A percentile compares a stretch with the other conserved stretches of the same genome.
Evolutionary conservation across 2,113 vertebrate species (phyloP).

Genomic region (Myodes glareolus): DNA sequence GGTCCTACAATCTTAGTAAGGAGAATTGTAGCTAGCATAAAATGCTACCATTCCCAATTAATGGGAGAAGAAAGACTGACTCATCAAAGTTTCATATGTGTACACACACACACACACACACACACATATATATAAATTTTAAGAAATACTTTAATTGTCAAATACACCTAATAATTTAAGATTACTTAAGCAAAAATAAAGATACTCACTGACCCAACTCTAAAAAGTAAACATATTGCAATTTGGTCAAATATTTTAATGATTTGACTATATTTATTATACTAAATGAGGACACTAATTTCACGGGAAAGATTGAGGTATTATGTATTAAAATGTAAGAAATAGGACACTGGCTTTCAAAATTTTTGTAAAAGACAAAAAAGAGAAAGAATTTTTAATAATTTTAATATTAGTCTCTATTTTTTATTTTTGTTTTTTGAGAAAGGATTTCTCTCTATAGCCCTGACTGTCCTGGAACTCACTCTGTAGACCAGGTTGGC

Average conservation of each 20-base stretch:
- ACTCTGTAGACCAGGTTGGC: neutral
- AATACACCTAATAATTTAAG: neutral
- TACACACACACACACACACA: too few species aligned
- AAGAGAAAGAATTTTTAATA: neutral
- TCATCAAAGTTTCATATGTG: neutral
- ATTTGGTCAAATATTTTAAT: neutral
- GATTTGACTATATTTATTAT: neutral
- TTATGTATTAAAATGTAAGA: neutral
- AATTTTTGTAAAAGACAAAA: neutral
- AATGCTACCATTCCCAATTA: neutral
- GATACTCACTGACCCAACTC: neutral
- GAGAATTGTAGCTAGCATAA: neutral
- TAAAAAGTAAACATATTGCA: neutral
- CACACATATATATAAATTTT: neutral
- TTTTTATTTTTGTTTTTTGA: neutral
- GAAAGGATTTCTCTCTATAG: neutral
- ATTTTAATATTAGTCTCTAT: neutral
- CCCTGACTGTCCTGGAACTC: neutral
- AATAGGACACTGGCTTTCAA: neutral
- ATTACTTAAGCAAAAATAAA: neutral
- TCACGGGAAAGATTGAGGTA: neutral
- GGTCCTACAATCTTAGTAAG: neutral
- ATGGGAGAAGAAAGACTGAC: neutral
- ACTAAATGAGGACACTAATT: neutral
- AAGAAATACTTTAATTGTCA: constrained; percentile 4